Percentiles rank a stretch among this genome's conserved stretches.
Evolutionary conservation across 2,888 invertebrate genomes (phyloP).

Genomic region (Himalopsyche anomala): DNA sequence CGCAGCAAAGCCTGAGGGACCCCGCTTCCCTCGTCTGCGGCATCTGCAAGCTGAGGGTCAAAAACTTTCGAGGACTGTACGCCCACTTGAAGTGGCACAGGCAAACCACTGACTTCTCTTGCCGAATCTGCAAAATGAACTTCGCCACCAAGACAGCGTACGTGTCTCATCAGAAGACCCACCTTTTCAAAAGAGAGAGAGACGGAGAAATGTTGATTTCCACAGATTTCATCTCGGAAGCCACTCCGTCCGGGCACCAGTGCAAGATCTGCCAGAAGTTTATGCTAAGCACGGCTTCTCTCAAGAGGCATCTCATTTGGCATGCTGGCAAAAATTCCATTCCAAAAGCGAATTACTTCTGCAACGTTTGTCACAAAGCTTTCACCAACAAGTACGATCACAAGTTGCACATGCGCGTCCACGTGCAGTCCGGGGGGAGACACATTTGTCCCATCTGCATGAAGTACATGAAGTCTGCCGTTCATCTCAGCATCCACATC

Average conservation of each 20-base stretch:
- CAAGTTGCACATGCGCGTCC: conserved; percentile 74
- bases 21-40: conserved; percentile 72
- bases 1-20: conserved; percentile 72
- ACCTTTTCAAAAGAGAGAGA: conserved; percentile 74
- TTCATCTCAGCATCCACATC: conserved; percentile 74
- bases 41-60: conserved; percentile 74
- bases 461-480: conserved; percentile 72
- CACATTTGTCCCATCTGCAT: conserved; percentile 76
- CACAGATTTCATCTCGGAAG: conserved; percentile 66
- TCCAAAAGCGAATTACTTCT: conserved; percentile 73
- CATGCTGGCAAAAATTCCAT: conserved; percentile 73
- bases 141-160: conserved; percentile 74
- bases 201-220: conserved; percentile 32
- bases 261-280: conserved; percentile 74
- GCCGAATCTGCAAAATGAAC: conserved; percentile 74
- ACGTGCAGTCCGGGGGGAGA: conserved; percentile 76
- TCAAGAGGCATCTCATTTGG: conserved; percentile 74
- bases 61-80: conserved; percentile 73
- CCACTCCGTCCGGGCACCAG: conserved; percentile 68
- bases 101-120: conserved; percentile 75
- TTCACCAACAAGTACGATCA: conserved; percentile 75
- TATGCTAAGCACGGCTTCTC: conserved; percentile 73
- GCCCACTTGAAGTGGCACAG: conserved; percentile 76
- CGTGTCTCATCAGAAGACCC: conserved; percentile 72
- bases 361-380: conserved; percentile 73